Percentiles rank a stretch among this genome's conserved stretches.
Conservation (phyloP, 2,797 vertebrate genomes). For the Siniperca undulata region DNA sequence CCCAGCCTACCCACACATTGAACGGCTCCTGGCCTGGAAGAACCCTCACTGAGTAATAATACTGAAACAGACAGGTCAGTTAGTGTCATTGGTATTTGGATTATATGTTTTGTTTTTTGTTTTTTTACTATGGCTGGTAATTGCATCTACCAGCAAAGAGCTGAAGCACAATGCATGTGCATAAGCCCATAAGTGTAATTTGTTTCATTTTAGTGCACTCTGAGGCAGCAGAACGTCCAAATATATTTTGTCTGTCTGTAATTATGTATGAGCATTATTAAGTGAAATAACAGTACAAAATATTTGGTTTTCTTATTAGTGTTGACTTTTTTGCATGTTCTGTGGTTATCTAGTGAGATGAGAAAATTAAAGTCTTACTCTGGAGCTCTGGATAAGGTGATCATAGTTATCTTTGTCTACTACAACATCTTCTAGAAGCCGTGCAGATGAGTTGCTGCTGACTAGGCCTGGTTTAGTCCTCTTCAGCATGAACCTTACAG, state of each 20-base stretch:
- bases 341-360: neutral
- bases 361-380: conserved; percentile 79
- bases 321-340: neutral
- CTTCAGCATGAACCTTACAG: conserved; percentile 92
- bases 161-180: neutral
- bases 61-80: conserved; percentile 82
- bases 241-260: neutral
- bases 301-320: neutral
- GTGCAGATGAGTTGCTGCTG: conserved; percentile 90
- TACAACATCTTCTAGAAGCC: conserved; percentile 94
- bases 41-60: conserved; percentile 94
- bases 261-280: neutral
- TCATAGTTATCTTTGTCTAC: conserved; percentile 92
- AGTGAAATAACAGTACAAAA: neutral
- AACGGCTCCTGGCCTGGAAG: conserved; percentile 95
- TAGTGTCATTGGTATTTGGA: conserved; percentile 30
- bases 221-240: neutral
- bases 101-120: neutral
- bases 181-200: neutral
- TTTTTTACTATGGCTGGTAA: conserved; percentile 3
- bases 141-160: neutral
- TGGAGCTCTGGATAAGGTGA: conserved; percentile 90
- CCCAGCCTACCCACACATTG: conserved; percentile 96
- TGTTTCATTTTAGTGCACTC: neutral
- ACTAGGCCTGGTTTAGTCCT: conserved; percentile 92